A percentile compares a stretch with the other conserved stretches of the same genome.
phyloP scores from a whole-genome alignment of 2,888 invertebrate genomes.

The Malachius bipustulatus region DNA sequence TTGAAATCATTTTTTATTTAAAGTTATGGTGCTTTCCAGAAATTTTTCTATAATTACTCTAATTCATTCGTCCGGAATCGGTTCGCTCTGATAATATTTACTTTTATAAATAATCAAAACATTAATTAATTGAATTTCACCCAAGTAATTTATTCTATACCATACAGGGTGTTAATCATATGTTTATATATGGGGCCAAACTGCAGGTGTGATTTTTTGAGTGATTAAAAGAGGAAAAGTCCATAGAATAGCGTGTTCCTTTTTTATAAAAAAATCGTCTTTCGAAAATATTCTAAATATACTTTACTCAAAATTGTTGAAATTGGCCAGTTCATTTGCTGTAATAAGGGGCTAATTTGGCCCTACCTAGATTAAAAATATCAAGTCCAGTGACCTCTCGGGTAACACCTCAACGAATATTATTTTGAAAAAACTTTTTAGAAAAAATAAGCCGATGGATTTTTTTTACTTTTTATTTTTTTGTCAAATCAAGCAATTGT shows the following conservation, averaged over 20 bases:
- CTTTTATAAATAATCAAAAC: too few species aligned
- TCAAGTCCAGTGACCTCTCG: not conserved
- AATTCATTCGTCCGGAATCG: too few species aligned
- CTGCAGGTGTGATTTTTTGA: not conserved
- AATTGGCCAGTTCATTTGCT: not conserved
- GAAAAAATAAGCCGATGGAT: not conserved
- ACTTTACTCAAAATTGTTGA: not conserved
- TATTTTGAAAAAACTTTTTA: not conserved
- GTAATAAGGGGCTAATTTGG: slow-evolving; percentile 1
- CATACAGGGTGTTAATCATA: not conserved
- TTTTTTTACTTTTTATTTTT: not conserved
- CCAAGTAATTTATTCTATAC: too few species aligned
- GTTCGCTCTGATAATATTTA: too few species aligned
- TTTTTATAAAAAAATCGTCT: not conserved
- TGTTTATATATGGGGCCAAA: not conserved
- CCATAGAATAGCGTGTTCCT: not conserved
- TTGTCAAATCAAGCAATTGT: not conserved
- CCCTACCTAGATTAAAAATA: not conserved
- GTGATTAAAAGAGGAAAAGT: not conserved
- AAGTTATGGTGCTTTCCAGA: too few species aligned
- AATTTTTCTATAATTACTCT: too few species aligned
- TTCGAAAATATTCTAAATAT: not conserved
- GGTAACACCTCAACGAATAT: not conserved
- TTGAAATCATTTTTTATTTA: too few species aligned
- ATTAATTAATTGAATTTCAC: too few species aligned